Percentiles rank a stretch among this genome's conserved stretches.
Evolutionary conservation across 2,888 invertebrate genomes (phyloP).

Genomic region (Machimus rusticus): DNA sequence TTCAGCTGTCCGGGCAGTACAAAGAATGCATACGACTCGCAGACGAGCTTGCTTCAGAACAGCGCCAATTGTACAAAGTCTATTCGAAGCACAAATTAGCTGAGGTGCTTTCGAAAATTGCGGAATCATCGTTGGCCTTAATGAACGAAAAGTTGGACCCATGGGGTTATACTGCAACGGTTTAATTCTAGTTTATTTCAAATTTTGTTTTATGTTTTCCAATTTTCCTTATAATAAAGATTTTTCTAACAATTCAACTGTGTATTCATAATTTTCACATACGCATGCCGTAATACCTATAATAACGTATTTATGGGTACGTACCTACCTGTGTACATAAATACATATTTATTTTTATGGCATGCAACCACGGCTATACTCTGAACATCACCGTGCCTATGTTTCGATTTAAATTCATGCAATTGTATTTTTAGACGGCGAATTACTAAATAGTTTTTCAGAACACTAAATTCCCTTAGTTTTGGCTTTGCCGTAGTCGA

Average conservation of each 20-base stretch:
- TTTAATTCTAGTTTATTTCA: slow-evolving; percentile 48
- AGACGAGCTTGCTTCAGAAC: slow-evolving; percentile 81
- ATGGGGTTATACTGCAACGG: slow-evolving; percentile 73
- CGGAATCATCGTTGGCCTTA: slow-evolving; percentile 78
- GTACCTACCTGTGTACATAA: too few species aligned
- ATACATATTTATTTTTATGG: too few species aligned
- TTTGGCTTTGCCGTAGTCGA: too few species aligned
- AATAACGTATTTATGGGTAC: too few species aligned
- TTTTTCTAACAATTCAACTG: background rate
- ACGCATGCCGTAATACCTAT: too few species aligned
- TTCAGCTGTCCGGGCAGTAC: slow-evolving; percentile 77
- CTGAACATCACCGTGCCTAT: too few species aligned
- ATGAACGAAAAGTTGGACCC: slow-evolving; percentile 83
- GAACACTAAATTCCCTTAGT: too few species aligned
- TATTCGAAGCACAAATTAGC: slow-evolving; percentile 79
- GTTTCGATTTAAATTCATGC: too few species aligned
- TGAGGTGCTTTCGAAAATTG: slow-evolving; percentile 78
- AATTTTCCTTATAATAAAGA: background rate
- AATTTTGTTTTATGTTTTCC: background rate
- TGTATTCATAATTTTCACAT: background rate
- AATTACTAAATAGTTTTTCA: too few species aligned
- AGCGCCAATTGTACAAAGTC: slow-evolving; percentile 80
- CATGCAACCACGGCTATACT: too few species aligned
- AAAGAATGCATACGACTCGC: slow-evolving; percentile 81
- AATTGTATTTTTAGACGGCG: too few species aligned